These are phyloP conservation scores for Gymnoscopelus braueri DNA, from an alignment of 2,797 vertebrate genomes.

Conservation along the genomic window DNA sequence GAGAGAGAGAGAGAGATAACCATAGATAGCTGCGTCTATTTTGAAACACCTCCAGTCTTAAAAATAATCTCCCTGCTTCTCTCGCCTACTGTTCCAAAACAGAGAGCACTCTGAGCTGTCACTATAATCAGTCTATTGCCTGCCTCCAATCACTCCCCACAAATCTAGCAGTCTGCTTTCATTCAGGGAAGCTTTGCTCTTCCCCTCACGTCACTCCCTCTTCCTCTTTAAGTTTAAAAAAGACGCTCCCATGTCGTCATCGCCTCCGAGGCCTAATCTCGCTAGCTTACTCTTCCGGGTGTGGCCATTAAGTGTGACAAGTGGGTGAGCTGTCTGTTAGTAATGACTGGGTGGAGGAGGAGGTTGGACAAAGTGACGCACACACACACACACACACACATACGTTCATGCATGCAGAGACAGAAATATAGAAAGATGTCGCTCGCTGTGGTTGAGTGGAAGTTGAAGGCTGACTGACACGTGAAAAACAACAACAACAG, in stretches of 20 bases:
- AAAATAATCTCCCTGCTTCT: constrained; percentile 40
- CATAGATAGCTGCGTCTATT: constrained; percentile 69
- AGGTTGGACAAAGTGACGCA: constrained; percentile 18
- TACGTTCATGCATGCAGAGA: too few relatives aligned
- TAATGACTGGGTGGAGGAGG: constrained; percentile 46
- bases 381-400: neutral
- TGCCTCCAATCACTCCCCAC: constrained; percentile 41
- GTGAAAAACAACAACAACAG: constrained; percentile 12
- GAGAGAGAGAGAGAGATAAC: constrained; percentile 3
- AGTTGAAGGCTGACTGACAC: constrained; percentile 36
- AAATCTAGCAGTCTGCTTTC: constrained; percentile 53
- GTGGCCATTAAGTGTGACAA: constrained; percentile 74
- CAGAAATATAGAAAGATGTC: too few relatives aligned
- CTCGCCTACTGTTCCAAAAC: constrained; percentile 65
- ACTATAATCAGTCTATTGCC: constrained; percentile 72
- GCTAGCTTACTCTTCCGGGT: constrained; percentile 57
- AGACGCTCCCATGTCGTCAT: constrained; percentile 60
- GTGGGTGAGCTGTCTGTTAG: constrained; percentile 64
- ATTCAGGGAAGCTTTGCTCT: constrained; percentile 63
- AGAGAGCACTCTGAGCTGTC: constrained; percentile 49
- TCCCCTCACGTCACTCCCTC: constrained; percentile 42
- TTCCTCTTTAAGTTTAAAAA: constrained; percentile 53
- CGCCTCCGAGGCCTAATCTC: constrained; percentile 66
- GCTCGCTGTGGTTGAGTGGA: neutral
- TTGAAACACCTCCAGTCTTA: constrained; percentile 32